Conservation (phyloP, 2,113 vertebrate species). For the Lepidothrix coronata region DNA sequence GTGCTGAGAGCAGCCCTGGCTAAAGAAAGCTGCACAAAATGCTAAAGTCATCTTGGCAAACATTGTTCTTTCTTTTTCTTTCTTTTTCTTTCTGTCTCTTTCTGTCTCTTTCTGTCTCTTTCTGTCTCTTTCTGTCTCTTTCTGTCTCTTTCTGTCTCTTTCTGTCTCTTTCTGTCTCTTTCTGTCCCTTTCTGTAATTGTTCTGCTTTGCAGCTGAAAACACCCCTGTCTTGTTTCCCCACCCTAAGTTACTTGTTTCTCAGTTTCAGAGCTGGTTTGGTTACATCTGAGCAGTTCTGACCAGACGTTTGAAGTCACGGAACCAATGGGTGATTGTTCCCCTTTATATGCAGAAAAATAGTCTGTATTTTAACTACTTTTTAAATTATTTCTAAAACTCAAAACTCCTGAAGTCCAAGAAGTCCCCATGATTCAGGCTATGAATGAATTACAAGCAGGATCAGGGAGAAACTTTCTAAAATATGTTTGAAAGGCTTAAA, state of each 20-base stretch:
- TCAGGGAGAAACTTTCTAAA: background rate
- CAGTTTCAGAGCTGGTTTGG: background rate
- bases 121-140: fast-evolving
- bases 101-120: background rate
- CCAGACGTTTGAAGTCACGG: background rate
- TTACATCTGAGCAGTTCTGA: background rate
- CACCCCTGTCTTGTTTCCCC: background rate
- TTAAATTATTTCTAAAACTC: background rate
- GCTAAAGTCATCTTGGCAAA: background rate
- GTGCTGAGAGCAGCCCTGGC: background rate
- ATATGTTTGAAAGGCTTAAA: background rate
- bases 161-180: too few relatives aligned
- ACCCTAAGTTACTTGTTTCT: background rate
- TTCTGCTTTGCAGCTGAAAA: background rate
- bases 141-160: too few relatives aligned
- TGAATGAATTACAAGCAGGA: background rate
- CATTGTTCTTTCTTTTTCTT: background rate
- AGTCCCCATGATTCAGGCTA: background rate
- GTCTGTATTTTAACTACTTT: background rate
- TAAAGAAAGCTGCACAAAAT: background rate
- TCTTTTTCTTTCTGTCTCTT: background rate
- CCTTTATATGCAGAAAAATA: background rate
- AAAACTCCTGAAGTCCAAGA: background rate
- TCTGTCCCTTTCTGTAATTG: background rate
- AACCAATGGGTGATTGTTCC: background rate